Percentiles rank a stretch among this genome's conserved stretches.
Evolutionary conservation across 2,797 vertebrate genomes (phyloP).

Genomic region (Anguilla megastoma): DNA sequence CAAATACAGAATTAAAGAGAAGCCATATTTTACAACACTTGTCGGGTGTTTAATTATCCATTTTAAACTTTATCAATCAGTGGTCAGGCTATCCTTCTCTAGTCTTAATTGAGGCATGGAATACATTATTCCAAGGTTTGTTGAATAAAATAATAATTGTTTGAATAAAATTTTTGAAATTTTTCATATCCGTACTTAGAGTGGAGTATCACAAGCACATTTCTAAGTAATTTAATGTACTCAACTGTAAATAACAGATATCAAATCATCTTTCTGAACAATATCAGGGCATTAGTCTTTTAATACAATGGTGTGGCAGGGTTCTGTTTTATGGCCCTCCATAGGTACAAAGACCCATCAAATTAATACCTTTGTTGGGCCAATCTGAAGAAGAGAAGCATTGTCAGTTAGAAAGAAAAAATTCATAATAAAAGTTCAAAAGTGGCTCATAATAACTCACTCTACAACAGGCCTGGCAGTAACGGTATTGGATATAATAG

Average conservation of each 20-base stretch:
- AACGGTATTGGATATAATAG: background rate
- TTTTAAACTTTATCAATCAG: background rate
- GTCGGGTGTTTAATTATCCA: background rate
- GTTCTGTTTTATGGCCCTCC: background rate
- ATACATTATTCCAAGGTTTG: too few species aligned
- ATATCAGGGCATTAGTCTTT: background rate
- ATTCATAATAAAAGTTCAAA: background rate
- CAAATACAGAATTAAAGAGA: too few species aligned
- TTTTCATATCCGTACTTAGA: too few species aligned
- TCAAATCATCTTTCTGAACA: background rate
- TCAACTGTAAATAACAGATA: background rate
- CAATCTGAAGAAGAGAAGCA: too few species aligned
- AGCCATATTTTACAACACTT: too few species aligned
- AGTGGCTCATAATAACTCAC: background rate
- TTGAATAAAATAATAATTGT: too few species aligned
- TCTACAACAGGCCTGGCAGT: background rate
- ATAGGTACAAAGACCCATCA: too few species aligned
- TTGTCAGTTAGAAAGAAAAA: background rate
- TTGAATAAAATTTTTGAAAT: too few species aligned
- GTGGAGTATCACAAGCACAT: too few species aligned
- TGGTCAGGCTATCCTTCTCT: background rate
- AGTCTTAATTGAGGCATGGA: too few species aligned
- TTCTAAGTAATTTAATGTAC: background rate
- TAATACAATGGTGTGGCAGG: background rate
- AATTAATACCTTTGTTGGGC: too few species aligned